Evolutionary conservation across 2,113 vertebrate genomes (phyloP).

Genomic region (Brachyistius frenatus): DNA sequence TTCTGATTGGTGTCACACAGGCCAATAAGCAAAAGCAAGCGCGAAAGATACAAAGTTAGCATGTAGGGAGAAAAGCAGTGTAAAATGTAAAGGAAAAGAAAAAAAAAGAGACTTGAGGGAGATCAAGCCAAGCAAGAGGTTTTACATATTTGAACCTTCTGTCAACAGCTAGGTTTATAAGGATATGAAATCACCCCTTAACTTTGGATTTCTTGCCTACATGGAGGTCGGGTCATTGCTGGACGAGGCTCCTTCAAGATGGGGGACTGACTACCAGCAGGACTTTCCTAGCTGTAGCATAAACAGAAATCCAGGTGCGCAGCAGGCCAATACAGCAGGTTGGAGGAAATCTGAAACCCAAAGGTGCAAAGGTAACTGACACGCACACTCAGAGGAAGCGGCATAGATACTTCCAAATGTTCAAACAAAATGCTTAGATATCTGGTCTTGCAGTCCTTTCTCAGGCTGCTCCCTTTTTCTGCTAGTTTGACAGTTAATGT

Average conservation of each 20-base stretch:
- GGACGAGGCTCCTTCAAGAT: slow-evolving; percentile 6
- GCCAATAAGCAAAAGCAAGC: slow-evolving; percentile 34
- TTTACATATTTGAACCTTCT: slow-evolving; percentile 49
- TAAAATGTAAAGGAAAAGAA: background rate
- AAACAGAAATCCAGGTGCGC: slow-evolving; percentile 66
- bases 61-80: background rate
- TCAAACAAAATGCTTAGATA: slow-evolving; percentile 36
- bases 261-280: slow-evolving; percentile 53
- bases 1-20: slow-evolving; percentile 58
- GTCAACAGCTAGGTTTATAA: slow-evolving; percentile 53
- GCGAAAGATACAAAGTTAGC: slow-evolving; percentile 26
- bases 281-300: slow-evolving; percentile 8
- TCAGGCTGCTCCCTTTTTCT: slow-evolving; percentile 17
- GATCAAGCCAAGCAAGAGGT: background rate
- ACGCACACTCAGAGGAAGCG: slow-evolving; percentile 7
- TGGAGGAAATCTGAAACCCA: slow-evolving; percentile 49
- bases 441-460: slow-evolving; percentile 23
- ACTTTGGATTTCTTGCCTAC: slow-evolving; percentile 19
- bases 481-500: slow-evolving; percentile 43
- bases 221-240: slow-evolving; percentile 27
- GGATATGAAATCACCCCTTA: slow-evolving; percentile 44
- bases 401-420: slow-evolving; percentile 31
- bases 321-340: slow-evolving; percentile 13
- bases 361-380: slow-evolving; percentile 68
- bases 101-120: slow-evolving; percentile 2